Evolutionary conservation across 2,113 vertebrate genomes (phyloP), one percentile per base, ranked within the genome.

Genomic region (Sinocyclocheilus rhinocerous): DNA sequence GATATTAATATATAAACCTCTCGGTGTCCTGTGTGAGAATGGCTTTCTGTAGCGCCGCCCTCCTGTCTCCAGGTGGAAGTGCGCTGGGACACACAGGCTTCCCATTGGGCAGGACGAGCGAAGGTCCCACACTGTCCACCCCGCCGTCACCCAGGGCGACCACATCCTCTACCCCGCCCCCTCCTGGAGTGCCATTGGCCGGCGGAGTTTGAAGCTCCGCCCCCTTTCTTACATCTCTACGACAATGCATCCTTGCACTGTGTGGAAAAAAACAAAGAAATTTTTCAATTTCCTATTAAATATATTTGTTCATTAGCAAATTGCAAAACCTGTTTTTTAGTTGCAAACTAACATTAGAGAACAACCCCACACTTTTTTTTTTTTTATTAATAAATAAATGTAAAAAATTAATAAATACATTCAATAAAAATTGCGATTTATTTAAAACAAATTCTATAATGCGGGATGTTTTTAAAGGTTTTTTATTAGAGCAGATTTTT

Each of bases 1-100:
- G 6, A 69, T 6, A 36, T 1, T 2, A 26, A 69, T 50, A 12
- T 3, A 48, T 12, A 45, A 45, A 45, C 97, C 96, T 95, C 90
- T 97, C 97, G 0, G 95, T 94, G 87, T 97, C 96, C 89, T 97
- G 97, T 57, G 95, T 95, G 55, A 97, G 94, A 75, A 97, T 94
- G 16, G 97, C 97, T 89, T 96, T 96, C 90, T 97, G 96, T 84
- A 97, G 95, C 33, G 95, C 93, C 39, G 96, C 95, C 50, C 96
- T 95, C 90, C 95, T 96, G 20, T 95, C 94, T 13, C 96, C 97
- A 0, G 94, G 91, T 0, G 96, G 96, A 85, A 97, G 94, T 26
- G 96, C 96, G 6, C 95, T 93, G 0, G 97, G 95, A 7, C 96
- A 96, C 76, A 97, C 91, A 3, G 94, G 94, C 63, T 94, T 95